A percentile compares a stretch with the other conserved stretches of the same genome.
These are phyloP conservation scores for Galleria mellonella DNA, from an alignment of 1,140 invertebrate genomes.

Conservation along the genomic window DNA sequence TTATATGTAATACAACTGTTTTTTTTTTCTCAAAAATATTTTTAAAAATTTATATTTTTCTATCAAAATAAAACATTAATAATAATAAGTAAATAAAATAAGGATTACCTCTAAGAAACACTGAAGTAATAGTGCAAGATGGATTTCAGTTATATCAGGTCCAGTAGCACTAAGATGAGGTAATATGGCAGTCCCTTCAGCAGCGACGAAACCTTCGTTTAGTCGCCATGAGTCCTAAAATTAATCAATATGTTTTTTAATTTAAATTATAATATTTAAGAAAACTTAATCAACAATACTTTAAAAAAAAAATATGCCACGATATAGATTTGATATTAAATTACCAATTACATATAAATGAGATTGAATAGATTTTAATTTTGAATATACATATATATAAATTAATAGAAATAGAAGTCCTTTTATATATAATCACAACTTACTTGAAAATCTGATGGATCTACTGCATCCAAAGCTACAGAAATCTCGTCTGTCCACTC, in stretches of 20 bases:
- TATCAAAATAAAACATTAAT: no score
- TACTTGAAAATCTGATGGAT: constrained; percentile 84
- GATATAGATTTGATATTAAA: no score
- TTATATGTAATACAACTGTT: no score
- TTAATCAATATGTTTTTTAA: not conserved
- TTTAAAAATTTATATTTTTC: no score
- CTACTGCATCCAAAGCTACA: constrained; percentile 88
- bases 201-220: constrained; percentile 93
- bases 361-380: no score
- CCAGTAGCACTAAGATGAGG: constrained; percentile 88
- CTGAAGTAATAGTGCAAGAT: constrained; percentile 91
- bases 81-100: not conserved
- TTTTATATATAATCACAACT: no score
- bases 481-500: constrained; percentile 94
- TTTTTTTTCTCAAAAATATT: no score
- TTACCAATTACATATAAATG: no score
- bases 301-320: no score
- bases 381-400: no score
- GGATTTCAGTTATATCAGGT: constrained; percentile 93
- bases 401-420: no score
- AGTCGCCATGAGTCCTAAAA: constrained; percentile 88
- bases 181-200: constrained; percentile 88
- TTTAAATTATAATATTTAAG: not conserved
- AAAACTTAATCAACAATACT: no score
- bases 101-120: constrained; percentile 82